Base-by-base conservation (phyloP, 2,888 invertebrate species). In the Yponomeuta sedellus region DNA sequence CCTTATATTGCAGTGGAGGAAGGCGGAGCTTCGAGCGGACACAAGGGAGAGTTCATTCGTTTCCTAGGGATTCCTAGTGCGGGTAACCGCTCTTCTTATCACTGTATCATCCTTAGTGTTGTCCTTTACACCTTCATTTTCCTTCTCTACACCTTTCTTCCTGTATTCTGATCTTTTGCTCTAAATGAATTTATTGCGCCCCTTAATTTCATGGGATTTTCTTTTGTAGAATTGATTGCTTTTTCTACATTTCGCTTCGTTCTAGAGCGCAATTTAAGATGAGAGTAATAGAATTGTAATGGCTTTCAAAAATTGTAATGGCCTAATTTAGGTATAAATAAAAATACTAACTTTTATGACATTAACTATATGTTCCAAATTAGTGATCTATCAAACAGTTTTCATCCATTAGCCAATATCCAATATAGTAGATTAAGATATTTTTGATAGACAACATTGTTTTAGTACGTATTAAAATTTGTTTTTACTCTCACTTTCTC, bases 1-100 rank as follows among this genome's bases (percentile, higher is more conserved):
- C 76, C 71, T 66, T 75, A 72, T 71, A 80, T 92, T 91, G 72
- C 92, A 92, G 92, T 92, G 85, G 92, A 92, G 70, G 92, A 92
- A 78, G 82, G 84, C 81, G 80, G 88, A 78, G 74, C 86, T 68
- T 74, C 86, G 76, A 84, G 85, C 77, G 88, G 86, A 78, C 82
- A 85, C 79, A 91, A 87, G 83, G 86, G 88, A 78, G 92, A 92
- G 77, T 89, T 89, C 82, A 93, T 92, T 90, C 94, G 94, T 88
- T 94, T 94, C 91, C 94, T 94, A 91, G 92, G 93, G 88, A 92
- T 94, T 83, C 94, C 94, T 81, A 93, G 90, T 76, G 88, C 91
- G 91, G 91, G 91, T 91, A 91, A 91, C 90, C 89, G 89, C 91
- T 87, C 79, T 67, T 80, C 80, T 77, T 77, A 74, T 70, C 72